A percentile compares a stretch with the other conserved stretches of the same genome.
These are phyloP conservation scores for Nicator chloris DNA, from an alignment of 2,113 vertebrate species.

Conservation along the genomic window DNA sequence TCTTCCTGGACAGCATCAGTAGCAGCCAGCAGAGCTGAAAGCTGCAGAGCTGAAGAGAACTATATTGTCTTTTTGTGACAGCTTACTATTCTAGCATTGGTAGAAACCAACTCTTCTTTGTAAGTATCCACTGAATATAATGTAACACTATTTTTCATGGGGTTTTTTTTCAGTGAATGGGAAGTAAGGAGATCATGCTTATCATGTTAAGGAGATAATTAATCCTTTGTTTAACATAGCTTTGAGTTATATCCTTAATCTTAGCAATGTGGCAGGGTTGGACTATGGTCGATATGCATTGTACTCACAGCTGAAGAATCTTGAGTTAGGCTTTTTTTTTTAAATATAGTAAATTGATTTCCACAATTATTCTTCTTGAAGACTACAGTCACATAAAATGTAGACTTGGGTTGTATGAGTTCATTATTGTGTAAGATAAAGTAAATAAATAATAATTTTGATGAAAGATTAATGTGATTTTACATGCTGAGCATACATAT, in stretches of 20 bases:
- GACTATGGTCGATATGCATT: neutral
- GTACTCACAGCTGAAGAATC: neutral
- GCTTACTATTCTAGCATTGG: neutral
- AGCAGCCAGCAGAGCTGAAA: neutral
- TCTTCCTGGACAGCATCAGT: neutral
- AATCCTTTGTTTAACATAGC: neutral
- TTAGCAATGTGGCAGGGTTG: neutral
- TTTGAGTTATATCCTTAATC: neutral
- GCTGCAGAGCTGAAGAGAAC: neutral
- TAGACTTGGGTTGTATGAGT: neutral
- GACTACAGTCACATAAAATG: neutral
- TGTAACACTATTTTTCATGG: neutral
- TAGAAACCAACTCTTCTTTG: neutral
- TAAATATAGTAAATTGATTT: neutral
- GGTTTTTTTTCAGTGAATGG: neutral
- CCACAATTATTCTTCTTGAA: neutral
- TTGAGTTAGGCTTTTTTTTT: neutral
- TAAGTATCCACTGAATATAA: neutral
- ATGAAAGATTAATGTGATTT: neutral
- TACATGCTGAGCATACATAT: neutral
- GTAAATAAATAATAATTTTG: neutral
- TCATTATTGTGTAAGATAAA: neutral
- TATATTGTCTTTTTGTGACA: neutral
- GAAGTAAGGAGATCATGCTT: neutral
- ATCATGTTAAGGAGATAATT: no score